phyloP scores from a whole-genome alignment of 1,140 invertebrate species.

The Thaumatotibia leucotreta region DNA sequence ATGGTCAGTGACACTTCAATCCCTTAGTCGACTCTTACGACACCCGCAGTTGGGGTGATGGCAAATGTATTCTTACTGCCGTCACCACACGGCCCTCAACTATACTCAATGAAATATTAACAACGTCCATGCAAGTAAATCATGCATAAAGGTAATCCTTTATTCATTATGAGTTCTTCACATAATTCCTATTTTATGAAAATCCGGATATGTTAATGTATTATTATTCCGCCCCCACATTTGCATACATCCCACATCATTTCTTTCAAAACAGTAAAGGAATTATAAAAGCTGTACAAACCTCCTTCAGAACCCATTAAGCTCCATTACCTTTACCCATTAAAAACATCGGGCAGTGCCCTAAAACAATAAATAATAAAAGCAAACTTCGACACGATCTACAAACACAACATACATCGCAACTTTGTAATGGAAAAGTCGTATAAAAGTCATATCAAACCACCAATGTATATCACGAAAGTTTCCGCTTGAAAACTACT shows the following conservation, averaged over 20 bases:
- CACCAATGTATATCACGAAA: neutral
- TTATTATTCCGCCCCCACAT: neutral
- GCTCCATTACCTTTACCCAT: neutral
- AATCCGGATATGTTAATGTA: neutral
- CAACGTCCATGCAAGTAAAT: no score
- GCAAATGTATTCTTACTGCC: no score
- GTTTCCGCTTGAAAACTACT: neutral
- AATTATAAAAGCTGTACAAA: conserved; percentile 7
- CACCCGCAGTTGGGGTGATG: no score
- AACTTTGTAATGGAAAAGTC: neutral
- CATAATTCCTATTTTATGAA: neutral
- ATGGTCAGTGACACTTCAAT: no score
- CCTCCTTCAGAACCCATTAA: conserved; percentile 6
- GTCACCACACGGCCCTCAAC: no score
- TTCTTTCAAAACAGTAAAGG: neutral
- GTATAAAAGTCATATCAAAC: neutral
- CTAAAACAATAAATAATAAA: conserved; percentile 11
- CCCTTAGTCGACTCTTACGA: no score
- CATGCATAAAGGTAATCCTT: neutral
- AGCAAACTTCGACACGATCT: neutral
- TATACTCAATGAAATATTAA: no score
- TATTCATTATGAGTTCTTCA: neutral
- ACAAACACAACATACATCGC: neutral
- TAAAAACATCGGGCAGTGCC: conserved; percentile 4
- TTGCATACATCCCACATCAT: neutral